These are phyloP conservation scores for Vombatus ursinus DNA, from an alignment of 2,113 vertebrate species.

Conservation along the genomic window DNA sequence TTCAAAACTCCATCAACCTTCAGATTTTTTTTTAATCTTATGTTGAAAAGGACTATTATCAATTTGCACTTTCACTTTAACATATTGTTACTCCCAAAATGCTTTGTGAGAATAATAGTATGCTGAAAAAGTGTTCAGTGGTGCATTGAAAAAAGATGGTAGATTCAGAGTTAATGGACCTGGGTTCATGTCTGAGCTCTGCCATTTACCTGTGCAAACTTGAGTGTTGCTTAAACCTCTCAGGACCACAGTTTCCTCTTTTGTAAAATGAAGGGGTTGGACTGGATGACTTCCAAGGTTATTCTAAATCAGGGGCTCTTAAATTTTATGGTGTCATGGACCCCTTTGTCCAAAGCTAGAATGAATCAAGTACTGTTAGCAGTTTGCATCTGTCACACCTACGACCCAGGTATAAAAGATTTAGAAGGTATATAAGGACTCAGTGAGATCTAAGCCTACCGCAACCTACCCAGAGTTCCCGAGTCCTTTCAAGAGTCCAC, in stretches of 20 bases:
- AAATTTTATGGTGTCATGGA: no score
- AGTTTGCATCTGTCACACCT: not conserved
- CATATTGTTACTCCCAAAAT: not conserved
- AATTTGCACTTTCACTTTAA: conserved; percentile 22
- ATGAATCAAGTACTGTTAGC: not conserved
- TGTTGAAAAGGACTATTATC: not conserved
- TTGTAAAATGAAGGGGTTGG: no score
- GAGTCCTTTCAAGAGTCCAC: not conserved
- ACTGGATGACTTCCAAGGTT: not conserved
- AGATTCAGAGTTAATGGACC: not conserved
- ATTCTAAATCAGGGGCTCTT: not conserved
- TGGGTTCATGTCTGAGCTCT: not conserved
- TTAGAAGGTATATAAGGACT: not conserved
- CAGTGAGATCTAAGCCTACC: not conserved
- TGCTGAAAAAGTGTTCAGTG: not conserved
- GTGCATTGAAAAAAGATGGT: not conserved
- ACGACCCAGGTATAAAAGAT: not conserved
- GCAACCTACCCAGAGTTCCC: not conserved
- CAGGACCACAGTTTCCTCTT: no score
- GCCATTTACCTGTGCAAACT: not conserved
- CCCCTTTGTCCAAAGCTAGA: not conserved
- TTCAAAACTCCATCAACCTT: conserved; percentile 52
- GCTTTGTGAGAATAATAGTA: not conserved
- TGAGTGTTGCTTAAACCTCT: no score
- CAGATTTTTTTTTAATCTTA: conserved; percentile 7